Base-by-base conservation (phyloP, 1,140 invertebrate species). In the Scaptomyza pallida region DNA sequence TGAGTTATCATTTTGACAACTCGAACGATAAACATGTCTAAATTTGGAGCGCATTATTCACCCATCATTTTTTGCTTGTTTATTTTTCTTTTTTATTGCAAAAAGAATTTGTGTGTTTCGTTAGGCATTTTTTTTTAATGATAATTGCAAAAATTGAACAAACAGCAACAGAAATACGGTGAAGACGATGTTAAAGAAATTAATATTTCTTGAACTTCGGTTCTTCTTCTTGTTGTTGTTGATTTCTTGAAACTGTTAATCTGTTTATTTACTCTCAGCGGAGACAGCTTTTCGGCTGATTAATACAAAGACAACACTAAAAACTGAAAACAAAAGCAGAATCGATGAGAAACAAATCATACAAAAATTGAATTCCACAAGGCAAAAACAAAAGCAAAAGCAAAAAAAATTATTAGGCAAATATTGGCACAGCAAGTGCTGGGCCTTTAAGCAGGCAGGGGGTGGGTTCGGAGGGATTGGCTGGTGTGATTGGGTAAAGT, bases 1-100 rank as follows among this genome's bases (percentile, higher is more conserved):
- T 1, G 3, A n/a, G 10, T 44, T 44, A 44, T 44, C 37, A 41
- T 17, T 56, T n/a, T 48, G 59, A 56, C 43, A 64, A 51, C 35
- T 44, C 23, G 3, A 9, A 44, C 16, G 17, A 70, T 50, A 64
- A 70, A 70, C 13, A 56, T 37, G 19, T 9, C 61, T 51, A 59
- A 71, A 71, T 40, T 65, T 59, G 45, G 54, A 57, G 50, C 48
- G 45, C 30, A 52, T 51, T 71, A 59, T 59, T 65, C 17, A 63
- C n/a, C 48, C 17, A 63, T 16, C 48, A 54, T 52, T 37, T 40
- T 21, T 26, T 5, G 17, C 16, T 5, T 23, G 37, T 41, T 21
- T n/a, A n/a, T n/a, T n/a, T n/a, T n/a, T n/a, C n/a, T n/a, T n/a
- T n/a, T n/a, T n/a, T n/a, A n/a, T n/a, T 21, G 26, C 8, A 30